A percentile compares a stretch with the other conserved stretches of the same genome.
Conservation (phyloP, 2,113 vertebrate species). For the Aspiorhynchus laticeps region DNA sequence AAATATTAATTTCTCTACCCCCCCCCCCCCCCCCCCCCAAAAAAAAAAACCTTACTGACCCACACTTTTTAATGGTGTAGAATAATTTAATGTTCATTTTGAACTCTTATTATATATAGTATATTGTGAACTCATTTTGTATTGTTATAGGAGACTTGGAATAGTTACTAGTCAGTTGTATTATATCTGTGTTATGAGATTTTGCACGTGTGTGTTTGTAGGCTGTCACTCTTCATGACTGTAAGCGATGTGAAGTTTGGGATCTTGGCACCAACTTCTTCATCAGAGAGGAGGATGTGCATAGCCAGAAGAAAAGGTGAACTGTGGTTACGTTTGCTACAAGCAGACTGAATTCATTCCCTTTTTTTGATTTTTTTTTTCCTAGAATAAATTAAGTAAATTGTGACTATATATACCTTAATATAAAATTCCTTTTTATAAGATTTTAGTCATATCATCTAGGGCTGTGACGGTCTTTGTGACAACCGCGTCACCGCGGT, state of each 20-base stretch:
- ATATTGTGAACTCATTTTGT: neutral
- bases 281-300: slow-evolving; percentile 88
- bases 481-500: too few species aligned
- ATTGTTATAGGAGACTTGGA: neutral
- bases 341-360: neutral
- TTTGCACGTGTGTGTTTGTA: slow-evolving; percentile 59
- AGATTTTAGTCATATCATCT: neutral
- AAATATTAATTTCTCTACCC: neutral
- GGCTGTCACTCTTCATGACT: slow-evolving; percentile 94
- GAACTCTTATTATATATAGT: neutral
- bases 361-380: neutral
- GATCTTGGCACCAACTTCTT: slow-evolving; percentile 97
- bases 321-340: neutral
- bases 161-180: neutral
- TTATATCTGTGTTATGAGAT: slow-evolving; percentile 30
- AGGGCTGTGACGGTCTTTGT: too few species aligned
- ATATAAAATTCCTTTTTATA: too few species aligned
- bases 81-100: neutral
- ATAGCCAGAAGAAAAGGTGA: slow-evolving; percentile 86
- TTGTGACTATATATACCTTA: neutral
- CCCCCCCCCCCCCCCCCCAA: too few species aligned
- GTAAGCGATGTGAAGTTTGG: slow-evolving; percentile 82
- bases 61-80: neutral
- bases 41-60: neutral
- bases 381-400: neutral